These are phyloP conservation scores for Alauda arvensis DNA, from an alignment of 2,797 vertebrate species.

Conservation along the genomic window DNA sequence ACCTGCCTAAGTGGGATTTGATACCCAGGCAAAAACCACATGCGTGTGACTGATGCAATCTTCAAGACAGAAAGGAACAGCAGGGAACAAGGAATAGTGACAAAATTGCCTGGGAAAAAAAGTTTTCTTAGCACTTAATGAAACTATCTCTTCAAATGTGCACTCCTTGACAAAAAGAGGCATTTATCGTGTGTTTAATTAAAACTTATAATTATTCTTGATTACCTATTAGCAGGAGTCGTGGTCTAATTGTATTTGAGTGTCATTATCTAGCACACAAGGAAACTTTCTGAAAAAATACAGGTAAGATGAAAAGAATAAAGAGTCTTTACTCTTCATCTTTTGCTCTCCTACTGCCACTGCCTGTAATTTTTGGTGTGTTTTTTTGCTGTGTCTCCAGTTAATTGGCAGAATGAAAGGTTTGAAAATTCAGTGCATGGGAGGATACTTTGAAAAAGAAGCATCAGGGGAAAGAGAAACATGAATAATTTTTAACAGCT, in stretches of 20 bases:
- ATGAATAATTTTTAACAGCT: not conserved
- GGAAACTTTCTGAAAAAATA: not conserved
- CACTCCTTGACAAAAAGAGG: not conserved
- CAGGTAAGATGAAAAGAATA: slow-evolving; percentile 13
- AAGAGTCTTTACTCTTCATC: not conserved
- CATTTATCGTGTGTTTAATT: slow-evolving; percentile 2
- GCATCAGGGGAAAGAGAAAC: not conserved
- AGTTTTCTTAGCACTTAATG: not conserved
- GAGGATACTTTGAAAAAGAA: not conserved
- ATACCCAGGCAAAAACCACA: not conserved
- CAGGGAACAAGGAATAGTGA: not conserved
- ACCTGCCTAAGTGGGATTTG: slow-evolving; percentile 39
- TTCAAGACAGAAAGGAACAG: not conserved
- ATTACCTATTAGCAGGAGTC: slow-evolving; percentile 25
- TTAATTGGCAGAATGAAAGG: slow-evolving; percentile 20
- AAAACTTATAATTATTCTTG: slow-evolving; percentile 36
- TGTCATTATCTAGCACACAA: not conserved
- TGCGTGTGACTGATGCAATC: not conserved
- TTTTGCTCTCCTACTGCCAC: not conserved
- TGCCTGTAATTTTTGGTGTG: not conserved
- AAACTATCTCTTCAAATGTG: not conserved
- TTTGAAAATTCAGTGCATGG: not conserved
- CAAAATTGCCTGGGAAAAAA: slow-evolving; percentile 19
- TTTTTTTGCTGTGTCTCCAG: not conserved
- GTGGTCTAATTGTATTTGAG: slow-evolving; percentile 5